These are phyloP conservation scores for Apodemus speciosus DNA, from an alignment of 2,113 vertebrate species.

Conservation along the genomic window DNA sequence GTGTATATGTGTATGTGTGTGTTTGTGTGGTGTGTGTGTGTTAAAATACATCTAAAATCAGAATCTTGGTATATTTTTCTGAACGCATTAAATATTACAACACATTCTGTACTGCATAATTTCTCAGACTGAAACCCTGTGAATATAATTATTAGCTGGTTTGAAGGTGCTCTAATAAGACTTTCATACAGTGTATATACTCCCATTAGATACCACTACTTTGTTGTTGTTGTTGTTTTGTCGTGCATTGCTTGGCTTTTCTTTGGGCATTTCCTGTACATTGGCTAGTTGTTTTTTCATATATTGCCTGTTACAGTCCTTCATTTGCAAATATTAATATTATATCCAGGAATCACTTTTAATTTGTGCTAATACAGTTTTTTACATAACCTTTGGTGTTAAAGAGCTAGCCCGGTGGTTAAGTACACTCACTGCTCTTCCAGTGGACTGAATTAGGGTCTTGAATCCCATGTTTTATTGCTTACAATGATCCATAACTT, in stretches of 20 bases:
- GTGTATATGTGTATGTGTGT: no score
- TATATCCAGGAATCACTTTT: not conserved
- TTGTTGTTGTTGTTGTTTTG: not conserved
- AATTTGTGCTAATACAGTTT: not conserved
- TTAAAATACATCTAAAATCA: not conserved
- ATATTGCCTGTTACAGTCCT: not conserved
- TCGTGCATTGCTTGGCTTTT: not conserved
- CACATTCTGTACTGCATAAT: not conserved
- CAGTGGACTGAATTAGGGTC: not conserved
- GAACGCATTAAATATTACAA: conserved; percentile 10
- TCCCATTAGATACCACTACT: not conserved
- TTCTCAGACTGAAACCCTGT: not conserved
- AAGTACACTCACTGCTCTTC: not conserved
- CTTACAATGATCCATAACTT: not conserved
- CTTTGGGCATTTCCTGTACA: not conserved
- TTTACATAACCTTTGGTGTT: not conserved
- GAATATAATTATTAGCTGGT: not conserved
- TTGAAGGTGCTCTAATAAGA: not conserved
- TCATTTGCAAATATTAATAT: not conserved
- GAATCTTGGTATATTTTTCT: not conserved
- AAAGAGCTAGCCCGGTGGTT: not conserved
- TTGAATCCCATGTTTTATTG: not conserved
- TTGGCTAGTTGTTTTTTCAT: not conserved
- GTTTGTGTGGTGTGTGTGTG: no score
- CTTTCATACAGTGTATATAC: not conserved